These are phyloP conservation scores for Rhodinocichla rosea DNA, from an alignment of 2,113 vertebrate species.

Conservation along the genomic window DNA sequence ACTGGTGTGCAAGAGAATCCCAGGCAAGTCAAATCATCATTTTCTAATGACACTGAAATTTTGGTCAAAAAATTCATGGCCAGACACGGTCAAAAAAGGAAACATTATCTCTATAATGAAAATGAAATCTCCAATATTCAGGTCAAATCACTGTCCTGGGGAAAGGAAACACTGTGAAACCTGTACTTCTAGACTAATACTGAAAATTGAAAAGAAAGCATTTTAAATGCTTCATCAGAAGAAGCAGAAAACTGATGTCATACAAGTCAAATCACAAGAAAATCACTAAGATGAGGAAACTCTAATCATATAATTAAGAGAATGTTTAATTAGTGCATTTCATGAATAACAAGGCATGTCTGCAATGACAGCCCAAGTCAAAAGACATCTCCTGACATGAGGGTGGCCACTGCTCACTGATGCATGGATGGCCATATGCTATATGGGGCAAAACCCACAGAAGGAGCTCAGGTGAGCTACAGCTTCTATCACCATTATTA, in stretches of 20 bases:
- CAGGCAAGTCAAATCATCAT: background rate
- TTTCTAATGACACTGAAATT: background rate
- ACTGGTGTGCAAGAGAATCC: background rate
- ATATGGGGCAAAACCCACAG: background rate
- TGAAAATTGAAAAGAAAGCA: background rate
- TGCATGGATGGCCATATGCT: background rate
- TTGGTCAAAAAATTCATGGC: background rate
- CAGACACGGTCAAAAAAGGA: background rate
- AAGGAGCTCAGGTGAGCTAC: background rate
- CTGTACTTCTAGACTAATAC: background rate
- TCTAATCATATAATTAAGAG: slow-evolving; percentile 66
- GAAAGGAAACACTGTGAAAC: background rate
- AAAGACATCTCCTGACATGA: background rate
- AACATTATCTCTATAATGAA: background rate
- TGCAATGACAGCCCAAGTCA: slow-evolving; percentile 22
- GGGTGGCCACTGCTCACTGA: background rate
- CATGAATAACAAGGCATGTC: slow-evolving; percentile 30
- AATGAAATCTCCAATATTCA: rapidly evolving
- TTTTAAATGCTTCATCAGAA: slow-evolving; percentile 6
- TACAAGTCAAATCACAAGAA: slow-evolving; percentile 26
- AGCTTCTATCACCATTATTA: background rate
- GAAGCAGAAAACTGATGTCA: slow-evolving; percentile 39
- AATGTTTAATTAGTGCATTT: slow-evolving; percentile 59
- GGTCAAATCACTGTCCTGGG: background rate
- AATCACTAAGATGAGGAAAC: slow-evolving; percentile 48